phyloP scores from a whole-genome alignment of 2,797 vertebrate species.

The Parauchenoglanis ngamensis region DNA sequence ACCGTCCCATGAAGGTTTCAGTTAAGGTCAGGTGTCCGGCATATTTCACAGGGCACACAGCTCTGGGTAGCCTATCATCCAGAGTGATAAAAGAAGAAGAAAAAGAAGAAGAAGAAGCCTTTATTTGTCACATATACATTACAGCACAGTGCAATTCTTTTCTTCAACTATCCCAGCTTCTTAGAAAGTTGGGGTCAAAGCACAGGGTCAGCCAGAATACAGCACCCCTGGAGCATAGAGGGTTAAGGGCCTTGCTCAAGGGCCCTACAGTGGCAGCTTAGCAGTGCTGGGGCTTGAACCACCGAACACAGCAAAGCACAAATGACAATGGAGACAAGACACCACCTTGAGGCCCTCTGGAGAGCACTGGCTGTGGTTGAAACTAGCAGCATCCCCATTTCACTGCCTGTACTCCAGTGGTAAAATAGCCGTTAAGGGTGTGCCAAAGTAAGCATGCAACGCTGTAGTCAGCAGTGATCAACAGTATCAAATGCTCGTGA shows the following conservation, averaged over 20 bases:
- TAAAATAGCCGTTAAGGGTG: neutral
- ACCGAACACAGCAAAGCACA: neutral
- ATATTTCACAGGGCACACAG: conserved; percentile 1
- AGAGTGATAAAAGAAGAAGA: neutral
- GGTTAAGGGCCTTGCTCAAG: no score
- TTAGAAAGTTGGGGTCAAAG: no score
- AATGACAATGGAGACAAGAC: neutral
- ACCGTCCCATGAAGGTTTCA: neutral
- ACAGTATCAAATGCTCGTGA: neutral
- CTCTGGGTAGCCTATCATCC: neutral
- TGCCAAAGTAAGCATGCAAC: neutral
- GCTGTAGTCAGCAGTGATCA: neutral
- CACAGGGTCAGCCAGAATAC: no score
- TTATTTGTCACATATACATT: no score
- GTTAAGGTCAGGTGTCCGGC: neutral
- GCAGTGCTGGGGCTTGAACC: no score
- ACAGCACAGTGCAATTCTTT: no score
- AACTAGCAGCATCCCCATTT: neutral
- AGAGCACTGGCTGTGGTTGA: neutral
- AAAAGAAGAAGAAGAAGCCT: no score
- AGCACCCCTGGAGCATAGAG: no score
- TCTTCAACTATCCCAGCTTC: no score
- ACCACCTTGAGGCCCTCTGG: neutral
- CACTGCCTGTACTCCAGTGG: neutral
- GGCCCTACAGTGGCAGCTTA: no score